These are phyloP conservation scores for Bathynomus jamesi DNA, from an alignment of 1,140 invertebrate genomes.

Conservation along the genomic window DNA sequence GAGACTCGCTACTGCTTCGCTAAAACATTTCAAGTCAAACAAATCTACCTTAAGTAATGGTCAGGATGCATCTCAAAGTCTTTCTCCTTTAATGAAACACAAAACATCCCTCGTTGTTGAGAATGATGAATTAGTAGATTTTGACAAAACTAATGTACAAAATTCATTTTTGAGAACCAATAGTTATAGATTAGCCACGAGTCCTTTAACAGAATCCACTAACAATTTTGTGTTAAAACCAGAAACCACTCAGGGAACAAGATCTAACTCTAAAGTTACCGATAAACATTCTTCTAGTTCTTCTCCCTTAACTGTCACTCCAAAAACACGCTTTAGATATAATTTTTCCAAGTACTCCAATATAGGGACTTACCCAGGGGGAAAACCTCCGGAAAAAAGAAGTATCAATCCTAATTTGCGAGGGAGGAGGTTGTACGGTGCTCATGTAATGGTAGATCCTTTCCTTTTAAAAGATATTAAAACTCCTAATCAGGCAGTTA, in stretches of 20 bases:
- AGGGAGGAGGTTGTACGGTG: constrained; percentile 25
- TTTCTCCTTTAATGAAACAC: too few relatives aligned
- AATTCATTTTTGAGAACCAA: constrained; percentile 32
- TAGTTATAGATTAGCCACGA: constrained; percentile 28
- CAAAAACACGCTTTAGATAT: too few relatives aligned
- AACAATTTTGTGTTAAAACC: constrained; percentile 24
- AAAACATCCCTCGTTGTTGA: too few relatives aligned
- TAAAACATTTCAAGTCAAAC: not conserved
- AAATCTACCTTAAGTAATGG: too few relatives aligned
- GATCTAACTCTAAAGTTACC: too few relatives aligned
- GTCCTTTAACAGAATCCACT: constrained; percentile 26
- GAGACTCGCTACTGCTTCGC: not conserved
- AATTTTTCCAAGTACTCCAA: too few relatives aligned
- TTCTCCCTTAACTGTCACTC: too few relatives aligned
- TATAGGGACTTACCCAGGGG: not conserved
- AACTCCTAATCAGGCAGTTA: constrained; percentile 16
- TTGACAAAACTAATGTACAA: not conserved
- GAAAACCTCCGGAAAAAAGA: too few relatives aligned
- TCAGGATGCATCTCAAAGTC: not conserved
- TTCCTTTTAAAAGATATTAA: constrained; percentile 21
- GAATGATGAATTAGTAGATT: not conserved
- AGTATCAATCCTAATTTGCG: constrained; percentile 19
- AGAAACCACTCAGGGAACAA: constrained; percentile 17
- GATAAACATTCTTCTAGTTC: too few relatives aligned
- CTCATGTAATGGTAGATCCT: constrained; percentile 29